A percentile compares a stretch with the other conserved stretches of the same genome.
These are phyloP conservation scores for Dicroscelio sp. DNA, from an alignment of 2,888 invertebrate genomes.

Conservation along the genomic window DNA sequence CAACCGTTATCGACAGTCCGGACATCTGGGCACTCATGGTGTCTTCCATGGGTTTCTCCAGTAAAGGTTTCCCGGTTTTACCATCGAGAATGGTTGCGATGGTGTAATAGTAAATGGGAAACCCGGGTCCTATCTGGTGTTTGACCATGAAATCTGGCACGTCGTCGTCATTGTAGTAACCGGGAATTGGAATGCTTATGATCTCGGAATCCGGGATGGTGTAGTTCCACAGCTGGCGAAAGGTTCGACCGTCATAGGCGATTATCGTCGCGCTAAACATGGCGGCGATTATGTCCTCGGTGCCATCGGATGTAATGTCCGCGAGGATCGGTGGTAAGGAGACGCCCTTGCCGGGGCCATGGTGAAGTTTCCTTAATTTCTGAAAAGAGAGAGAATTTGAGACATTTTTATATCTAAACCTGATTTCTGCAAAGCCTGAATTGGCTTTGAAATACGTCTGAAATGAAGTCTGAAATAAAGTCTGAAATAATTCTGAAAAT, in stretches of 20 bases:
- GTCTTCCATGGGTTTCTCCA: conserved; percentile 92
- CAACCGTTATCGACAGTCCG: conserved; percentile 92
- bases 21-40: conserved; percentile 93
- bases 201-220: conserved; percentile 94
- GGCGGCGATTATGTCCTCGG: conserved; percentile 95
- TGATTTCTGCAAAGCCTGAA: background rate
- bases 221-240: conserved; percentile 95
- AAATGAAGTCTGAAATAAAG: no score
- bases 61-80: conserved; percentile 92
- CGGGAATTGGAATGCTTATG: conserved; percentile 95
- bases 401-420: background rate
- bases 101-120: conserved; percentile 95
- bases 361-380: conserved; percentile 92
- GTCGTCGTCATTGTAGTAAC: conserved; percentile 95
- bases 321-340: conserved; percentile 94
- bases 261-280: conserved; percentile 95
- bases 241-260: conserved; percentile 94
- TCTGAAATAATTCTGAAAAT: no score
- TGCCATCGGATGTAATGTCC: conserved; percentile 94
- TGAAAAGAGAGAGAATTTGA: conserved; percentile 85
- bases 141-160: conserved; percentile 96
- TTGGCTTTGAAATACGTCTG: no score
- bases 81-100: conserved; percentile 93
- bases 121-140: conserved; percentile 94
- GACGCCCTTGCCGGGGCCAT: conserved; percentile 93